A percentile compares a stretch with the other conserved stretches of the same genome.
Conservation (phyloP, 2,113 vertebrate species). For the Paramisgurnus dabryanus region DNA sequence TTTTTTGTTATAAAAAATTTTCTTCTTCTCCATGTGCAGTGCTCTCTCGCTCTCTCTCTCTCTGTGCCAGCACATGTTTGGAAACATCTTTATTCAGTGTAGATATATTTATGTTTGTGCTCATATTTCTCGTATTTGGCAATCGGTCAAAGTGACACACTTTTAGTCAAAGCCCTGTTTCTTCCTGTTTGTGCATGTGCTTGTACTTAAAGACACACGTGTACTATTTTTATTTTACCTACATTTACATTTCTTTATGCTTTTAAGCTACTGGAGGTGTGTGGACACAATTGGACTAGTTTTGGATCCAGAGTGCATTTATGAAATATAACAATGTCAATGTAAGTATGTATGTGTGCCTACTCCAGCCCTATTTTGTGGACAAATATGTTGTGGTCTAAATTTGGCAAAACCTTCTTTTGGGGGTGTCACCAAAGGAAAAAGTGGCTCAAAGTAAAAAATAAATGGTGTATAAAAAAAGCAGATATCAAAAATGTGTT, state of each 20-base stretch:
- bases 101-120: neutral
- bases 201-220: neutral
- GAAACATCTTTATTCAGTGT: conserved; percentile 24
- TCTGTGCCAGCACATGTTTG: neutral
- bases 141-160: neutral
- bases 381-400: neutral
- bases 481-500: neutral
- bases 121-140: neutral
- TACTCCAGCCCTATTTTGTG: neutral
- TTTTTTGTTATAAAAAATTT: neutral
- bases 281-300: neutral
- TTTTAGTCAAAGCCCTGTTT: neutral
- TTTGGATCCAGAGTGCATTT: neutral
- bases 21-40: neutral
- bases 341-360: neutral
- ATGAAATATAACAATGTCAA: neutral
- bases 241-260: neutral
- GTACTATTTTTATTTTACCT: neutral
- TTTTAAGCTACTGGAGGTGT: too few relatives aligned
- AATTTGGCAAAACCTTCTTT: too few relatives aligned
- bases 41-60: conserved; percentile 20
- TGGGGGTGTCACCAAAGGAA: too few relatives aligned
- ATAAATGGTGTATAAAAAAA: too few relatives aligned
- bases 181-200: neutral
- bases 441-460: neutral